A percentile compares a stretch with the other conserved stretches of the same genome.
These are phyloP conservation scores for Drosophila albomicans DNA, from an alignment of 1,140 invertebrate species.

Conservation along the genomic window DNA sequence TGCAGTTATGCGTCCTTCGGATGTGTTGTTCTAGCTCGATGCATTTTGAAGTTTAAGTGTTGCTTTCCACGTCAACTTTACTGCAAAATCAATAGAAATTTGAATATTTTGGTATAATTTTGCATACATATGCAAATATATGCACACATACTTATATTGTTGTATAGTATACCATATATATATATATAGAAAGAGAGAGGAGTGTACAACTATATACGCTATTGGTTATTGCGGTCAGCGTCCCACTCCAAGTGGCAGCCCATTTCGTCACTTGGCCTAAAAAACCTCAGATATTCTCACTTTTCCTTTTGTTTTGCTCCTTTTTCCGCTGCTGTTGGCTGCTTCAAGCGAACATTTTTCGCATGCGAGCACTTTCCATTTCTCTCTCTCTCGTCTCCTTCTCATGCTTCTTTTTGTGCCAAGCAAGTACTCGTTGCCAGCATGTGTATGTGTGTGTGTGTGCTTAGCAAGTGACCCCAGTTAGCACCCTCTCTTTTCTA, in stretches of 20 bases:
- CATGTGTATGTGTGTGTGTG: slow-evolving; percentile 17
- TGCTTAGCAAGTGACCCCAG: slow-evolving; percentile 27
- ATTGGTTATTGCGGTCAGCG: slow-evolving; percentile 65
- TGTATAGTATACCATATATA: slow-evolving; percentile 4
- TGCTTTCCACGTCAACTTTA: slow-evolving; percentile 63
- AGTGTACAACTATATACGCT: slow-evolving; percentile 61
- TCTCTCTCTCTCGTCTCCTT: slow-evolving; percentile 58
- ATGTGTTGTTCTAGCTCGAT: slow-evolving; percentile 18
- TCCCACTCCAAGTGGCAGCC: slow-evolving; percentile 29
- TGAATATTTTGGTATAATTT: slow-evolving; percentile 82
- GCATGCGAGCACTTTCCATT: slow-evolving; percentile 73
- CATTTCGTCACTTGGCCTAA: slow-evolving; percentile 72
- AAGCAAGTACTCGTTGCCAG: slow-evolving; percentile 26
- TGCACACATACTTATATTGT: slow-evolving; percentile 18
- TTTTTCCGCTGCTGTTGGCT: slow-evolving; percentile 21
- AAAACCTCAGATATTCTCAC: slow-evolving; percentile 61
- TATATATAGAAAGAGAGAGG: not conserved
- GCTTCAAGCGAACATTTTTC: slow-evolving; percentile 57
- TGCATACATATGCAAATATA: slow-evolving; percentile 39
- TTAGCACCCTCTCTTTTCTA: slow-evolving; percentile 20
- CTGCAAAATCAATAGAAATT: slow-evolving; percentile 80
- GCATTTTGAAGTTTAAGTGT: slow-evolving; percentile 65
- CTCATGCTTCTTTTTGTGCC: slow-evolving; percentile 26
- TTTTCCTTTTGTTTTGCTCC: slow-evolving; percentile 73
- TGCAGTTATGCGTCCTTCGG: slow-evolving; percentile 41